Evolutionary conservation across 2,797 vertebrate genomes (phyloP), one percentile per base, ranked within the genome.

Genomic region (Tamandua tetradactyla): DNA sequence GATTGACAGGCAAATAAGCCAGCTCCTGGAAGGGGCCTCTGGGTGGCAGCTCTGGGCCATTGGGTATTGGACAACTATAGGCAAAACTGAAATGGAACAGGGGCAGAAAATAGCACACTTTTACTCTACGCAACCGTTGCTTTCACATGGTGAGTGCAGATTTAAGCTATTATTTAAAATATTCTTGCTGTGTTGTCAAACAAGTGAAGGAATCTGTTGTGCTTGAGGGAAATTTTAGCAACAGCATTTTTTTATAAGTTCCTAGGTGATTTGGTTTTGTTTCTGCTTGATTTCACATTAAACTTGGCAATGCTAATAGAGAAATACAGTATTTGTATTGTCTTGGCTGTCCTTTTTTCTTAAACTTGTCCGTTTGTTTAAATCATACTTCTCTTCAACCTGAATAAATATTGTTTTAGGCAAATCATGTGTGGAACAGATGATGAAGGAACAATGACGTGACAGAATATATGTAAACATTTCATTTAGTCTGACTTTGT

Each of bases 71-170:
- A 98, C 97, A 98, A 97, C 98, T 98, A 30, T 98, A 98, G 98
- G 98, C 98, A 98, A 98, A 98, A 98, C 98, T 97, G 96, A 95
- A 68, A 89, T 98, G 98, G 98, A 99, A 98, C 98, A 98, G 98
- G 96, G 99, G 98, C 98, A 98, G 98, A 97, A 98, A 98, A 98
- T 98, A 98, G 94, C 98, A 99, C 98, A 98, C 98, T 98, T 96
- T 97, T 97, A 97, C 98, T 98, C 98, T 97, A 90, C 92, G 97
- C 98, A 98, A 98, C 98, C 98, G 97, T 98, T 98, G 98, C 98
- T 98, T 98, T 98, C 97, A 35, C 95, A 94, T 96, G 99, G 99
- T 99, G 98, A 99, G 99, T 99, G 96, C 90, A 97, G 96, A 97
- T 97, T 97, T 98, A 96, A 97, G 97, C 96, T 97, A 55, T 96